phyloP scores from a whole-genome alignment of 2,113 vertebrate genomes.

The Campylorhamphus procurvoides region DNA sequence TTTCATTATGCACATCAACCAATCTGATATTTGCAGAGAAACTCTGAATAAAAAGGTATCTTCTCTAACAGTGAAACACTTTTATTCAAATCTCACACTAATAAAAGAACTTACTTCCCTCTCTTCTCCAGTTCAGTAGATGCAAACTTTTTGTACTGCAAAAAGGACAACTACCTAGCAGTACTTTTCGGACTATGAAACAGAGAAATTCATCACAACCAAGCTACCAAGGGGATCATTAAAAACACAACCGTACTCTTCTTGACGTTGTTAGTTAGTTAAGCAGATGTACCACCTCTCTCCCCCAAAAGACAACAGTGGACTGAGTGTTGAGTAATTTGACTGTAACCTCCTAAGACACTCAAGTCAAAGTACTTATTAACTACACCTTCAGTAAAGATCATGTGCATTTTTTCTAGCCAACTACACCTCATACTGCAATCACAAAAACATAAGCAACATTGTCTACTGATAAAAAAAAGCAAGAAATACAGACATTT shows the following conservation, averaged over 20 bases:
- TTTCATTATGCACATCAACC: neutral
- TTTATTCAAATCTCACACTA: neutral
- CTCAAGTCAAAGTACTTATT: neutral
- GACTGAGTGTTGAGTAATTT: neutral
- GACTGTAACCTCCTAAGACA: neutral
- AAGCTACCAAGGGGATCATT: fast-evolving
- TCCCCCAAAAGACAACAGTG: neutral
- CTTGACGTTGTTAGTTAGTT: neutral
- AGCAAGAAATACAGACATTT: neutral
- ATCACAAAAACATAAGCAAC: neutral
- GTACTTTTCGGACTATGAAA: neutral
- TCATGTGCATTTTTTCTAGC: neutral
- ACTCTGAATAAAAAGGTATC: neutral
- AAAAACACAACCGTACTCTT: neutral
- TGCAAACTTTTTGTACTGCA: neutral
- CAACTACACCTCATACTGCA: neutral
- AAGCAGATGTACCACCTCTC: neutral
- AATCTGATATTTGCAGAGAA: neutral
- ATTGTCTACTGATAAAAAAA: neutral
- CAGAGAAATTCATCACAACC: neutral
- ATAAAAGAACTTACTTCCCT: neutral
- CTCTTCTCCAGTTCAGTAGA: neutral
- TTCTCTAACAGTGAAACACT: neutral
- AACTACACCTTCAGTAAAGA: neutral
- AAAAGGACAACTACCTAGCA: neutral